These are phyloP conservation scores for Vanessa cardui DNA, from an alignment of 2,888 invertebrate species.

Conservation along the genomic window DNA sequence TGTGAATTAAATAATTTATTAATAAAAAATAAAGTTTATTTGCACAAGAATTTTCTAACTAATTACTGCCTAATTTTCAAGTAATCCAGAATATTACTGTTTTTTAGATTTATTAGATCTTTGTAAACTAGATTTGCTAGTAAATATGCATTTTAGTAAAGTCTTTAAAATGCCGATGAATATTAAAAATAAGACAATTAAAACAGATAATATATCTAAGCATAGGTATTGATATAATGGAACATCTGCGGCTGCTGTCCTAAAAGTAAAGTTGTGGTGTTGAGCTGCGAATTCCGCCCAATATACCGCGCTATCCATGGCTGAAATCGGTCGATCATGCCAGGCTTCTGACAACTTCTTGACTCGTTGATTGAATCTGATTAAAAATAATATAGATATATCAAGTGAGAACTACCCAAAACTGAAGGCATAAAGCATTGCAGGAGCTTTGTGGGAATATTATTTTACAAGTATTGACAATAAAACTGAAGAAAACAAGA, in stretches of 20 bases:
- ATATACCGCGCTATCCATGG: slow-evolving; percentile 83
- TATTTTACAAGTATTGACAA: too few species aligned
- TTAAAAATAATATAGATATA: slow-evolving; percentile 21
- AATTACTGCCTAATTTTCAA: too few species aligned
- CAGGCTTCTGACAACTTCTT: slow-evolving; percentile 79
- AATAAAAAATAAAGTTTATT: too few species aligned
- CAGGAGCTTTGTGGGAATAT: too few species aligned
- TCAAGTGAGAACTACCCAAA: neutral
- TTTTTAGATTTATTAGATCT: slow-evolving; percentile 5
- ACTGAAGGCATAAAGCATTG: neutral
- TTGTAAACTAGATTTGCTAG: slow-evolving; percentile 15
- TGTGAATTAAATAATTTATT: too few species aligned
- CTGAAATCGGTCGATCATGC: slow-evolving; percentile 80
- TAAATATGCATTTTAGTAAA: slow-evolving; percentile 21
- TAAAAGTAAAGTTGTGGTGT: slow-evolving; percentile 67
- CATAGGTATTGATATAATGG: slow-evolving; percentile 76
- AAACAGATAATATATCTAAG: slow-evolving; percentile 56
- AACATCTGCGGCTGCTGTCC: slow-evolving; percentile 71
- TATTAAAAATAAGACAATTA: slow-evolving; percentile 15
- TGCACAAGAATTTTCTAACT: too few species aligned
- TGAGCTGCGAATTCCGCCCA: slow-evolving; percentile 85
- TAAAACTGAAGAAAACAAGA: too few species aligned
- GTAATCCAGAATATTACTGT: neutral
- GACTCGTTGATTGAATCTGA: slow-evolving; percentile 66
- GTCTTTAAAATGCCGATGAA: slow-evolving; percentile 14